Evolutionary conservation across 2,113 vertebrate species (phyloP), one percentile per base, ranked within the genome.

Genomic region (Excalfactoria chinensis): DNA sequence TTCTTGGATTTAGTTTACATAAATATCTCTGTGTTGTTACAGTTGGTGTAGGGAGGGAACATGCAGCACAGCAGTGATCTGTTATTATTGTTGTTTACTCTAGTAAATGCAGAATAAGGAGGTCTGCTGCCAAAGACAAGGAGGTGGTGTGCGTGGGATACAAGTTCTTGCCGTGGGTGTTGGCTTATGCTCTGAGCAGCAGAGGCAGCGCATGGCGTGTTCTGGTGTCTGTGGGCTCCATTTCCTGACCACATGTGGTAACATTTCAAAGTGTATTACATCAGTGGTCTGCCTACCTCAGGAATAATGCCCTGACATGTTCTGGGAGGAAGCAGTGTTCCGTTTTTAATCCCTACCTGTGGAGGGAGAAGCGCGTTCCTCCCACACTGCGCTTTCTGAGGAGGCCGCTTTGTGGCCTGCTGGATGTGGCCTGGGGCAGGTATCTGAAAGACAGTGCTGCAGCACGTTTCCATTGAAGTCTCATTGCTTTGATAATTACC

Each of bases 71-170:
- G 32, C 46, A 84, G 55, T 73, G 75, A 53, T 72, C 44, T 67
- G 8, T 93, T 84, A 60, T 63, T 90, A 23, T 49, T 93, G 43
- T 60, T 91, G 16, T 75, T 94, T 87, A 55, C 73, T 89, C 0
- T 63, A 87, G 34, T 85, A 43, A 87, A 77, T 83, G 56, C 67
- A 91, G 78, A 84, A 59, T 43, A 48, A 88, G 37, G 70, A 84
- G 34, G 28, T 35, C 75, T 76, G 63, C 62, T 94, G 89, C 84
- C 84, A 92, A 85, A 93, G 86, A 43, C 75, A 85, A 95, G 71
- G 70, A 92, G 90, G 69, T 69, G 12, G 40, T 86, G 28, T 56
- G 48, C 63, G 79, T 71, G 80, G 84, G 70, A 75, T 88, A 73
- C 91, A 84, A 84, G 71, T 82, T 86, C 77, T 43, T 90, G 48